Conservation (phyloP, 2,888 invertebrate species). For the Herminia tarsipennalis region DNA sequence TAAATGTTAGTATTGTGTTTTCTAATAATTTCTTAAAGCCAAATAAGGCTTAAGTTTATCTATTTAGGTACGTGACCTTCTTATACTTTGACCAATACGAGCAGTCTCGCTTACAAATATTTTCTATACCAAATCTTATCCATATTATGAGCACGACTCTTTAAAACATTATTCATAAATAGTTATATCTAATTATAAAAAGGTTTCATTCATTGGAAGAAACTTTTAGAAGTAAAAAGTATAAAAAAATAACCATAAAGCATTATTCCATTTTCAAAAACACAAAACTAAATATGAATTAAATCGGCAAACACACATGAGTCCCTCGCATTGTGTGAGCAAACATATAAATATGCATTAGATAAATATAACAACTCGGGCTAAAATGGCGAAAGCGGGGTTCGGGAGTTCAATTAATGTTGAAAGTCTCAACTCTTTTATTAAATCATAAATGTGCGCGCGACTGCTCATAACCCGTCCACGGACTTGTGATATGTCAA, state of each 20-base stretch:
- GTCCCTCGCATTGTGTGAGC: conserved; percentile 60
- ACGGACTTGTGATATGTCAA: conserved; percentile 78
- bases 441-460: conserved; percentile 78
- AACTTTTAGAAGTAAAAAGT: conserved; percentile 8
- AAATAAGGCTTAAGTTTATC: no score
- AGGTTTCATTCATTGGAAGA: no score
- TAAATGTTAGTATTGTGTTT: no score
- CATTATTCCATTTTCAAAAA: conserved; percentile 25
- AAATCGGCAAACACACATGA: conserved; percentile 67
- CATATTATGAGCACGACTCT: no score
- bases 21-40: no score
- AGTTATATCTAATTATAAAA: no score
- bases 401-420: conserved; percentile 72
- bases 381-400: conserved; percentile 61
- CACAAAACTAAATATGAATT: conserved; percentile 50
- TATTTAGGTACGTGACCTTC: no score
- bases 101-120: no score
- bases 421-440: conserved; percentile 79
- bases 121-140: no score
- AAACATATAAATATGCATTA: conserved; percentile 83
- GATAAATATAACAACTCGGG: conserved; percentile 72
- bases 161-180: no score
- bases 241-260: neutral
- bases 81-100: no score
- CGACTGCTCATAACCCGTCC: conserved; percentile 51